Conservation (phyloP, 2,113 vertebrate genomes). For the Cercopithecus mona region DNA sequence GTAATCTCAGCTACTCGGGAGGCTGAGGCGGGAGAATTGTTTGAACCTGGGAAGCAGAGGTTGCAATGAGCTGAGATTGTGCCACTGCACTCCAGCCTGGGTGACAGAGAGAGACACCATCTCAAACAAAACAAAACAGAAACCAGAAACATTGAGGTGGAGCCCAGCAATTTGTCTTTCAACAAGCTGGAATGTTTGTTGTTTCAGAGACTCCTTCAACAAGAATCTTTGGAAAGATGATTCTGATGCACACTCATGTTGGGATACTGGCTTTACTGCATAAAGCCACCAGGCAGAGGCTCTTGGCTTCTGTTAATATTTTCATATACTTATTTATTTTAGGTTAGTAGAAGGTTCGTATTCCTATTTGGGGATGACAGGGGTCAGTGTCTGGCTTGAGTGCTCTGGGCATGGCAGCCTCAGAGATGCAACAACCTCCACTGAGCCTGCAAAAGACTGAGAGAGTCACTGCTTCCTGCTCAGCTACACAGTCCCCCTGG, state of each 20-base stretch:
- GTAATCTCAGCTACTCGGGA: no score
- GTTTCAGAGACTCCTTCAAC: no score
- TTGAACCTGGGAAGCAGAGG: no score
- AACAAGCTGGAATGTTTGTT: no score
- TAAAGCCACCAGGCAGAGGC: not conserved
- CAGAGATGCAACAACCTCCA: not conserved
- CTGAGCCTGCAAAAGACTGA: not conserved
- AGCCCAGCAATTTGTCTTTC: not conserved
- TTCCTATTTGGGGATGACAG: not conserved
- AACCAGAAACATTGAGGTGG: not conserved
- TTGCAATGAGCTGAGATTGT: no score
- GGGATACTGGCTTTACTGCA: not conserved
- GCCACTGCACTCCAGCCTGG: no score
- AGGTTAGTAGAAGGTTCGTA: not conserved
- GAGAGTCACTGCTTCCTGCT: not conserved
- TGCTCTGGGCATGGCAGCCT: not conserved
- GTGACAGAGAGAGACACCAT: no score
- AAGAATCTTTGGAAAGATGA: no score
- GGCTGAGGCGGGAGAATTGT: no score
- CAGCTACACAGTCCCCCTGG: rapidly evolving
- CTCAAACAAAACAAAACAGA: no score
- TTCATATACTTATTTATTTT: not conserved
- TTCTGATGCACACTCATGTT: not conserved
- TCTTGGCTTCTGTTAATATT: not conserved
- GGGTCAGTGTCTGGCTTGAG: not conserved